Conservation (phyloP, 2,888 invertebrate genomes). For the Litoditis marina region DNA sequence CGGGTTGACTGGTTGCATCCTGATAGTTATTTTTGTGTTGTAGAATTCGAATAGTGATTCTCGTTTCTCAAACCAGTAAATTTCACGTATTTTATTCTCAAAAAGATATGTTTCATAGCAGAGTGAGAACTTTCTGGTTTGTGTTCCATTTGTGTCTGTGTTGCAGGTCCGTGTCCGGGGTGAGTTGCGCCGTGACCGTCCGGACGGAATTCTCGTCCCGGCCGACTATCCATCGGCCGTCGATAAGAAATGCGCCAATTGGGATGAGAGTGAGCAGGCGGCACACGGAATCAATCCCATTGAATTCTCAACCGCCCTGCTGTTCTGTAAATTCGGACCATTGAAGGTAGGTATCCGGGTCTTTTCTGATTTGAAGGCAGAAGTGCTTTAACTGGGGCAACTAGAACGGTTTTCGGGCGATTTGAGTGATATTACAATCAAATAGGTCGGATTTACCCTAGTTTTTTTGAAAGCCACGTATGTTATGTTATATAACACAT, state of each 20-base stretch:
- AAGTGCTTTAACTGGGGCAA: no score
- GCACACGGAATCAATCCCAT: constrained; percentile 42
- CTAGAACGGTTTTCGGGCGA: no score
- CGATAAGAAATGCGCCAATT: constrained; percentile 52
- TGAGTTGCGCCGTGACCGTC: constrained; percentile 33
- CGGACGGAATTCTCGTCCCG: constrained; percentile 31
- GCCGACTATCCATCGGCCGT: constrained; percentile 47
- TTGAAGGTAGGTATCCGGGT: constrained; percentile 41
- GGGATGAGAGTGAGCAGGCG: constrained; percentile 31
- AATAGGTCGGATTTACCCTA: no score
- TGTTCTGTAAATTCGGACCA: constrained; percentile 58
- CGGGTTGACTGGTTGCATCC: no score
- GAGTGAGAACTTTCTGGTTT: not conserved
- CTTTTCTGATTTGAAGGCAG: no score
- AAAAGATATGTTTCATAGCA: not conserved
- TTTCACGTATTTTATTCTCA: not conserved
- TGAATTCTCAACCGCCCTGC: constrained; percentile 46
- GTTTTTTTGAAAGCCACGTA: no score
- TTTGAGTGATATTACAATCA: no score
- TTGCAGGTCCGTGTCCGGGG: constrained; percentile 47
- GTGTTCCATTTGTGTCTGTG: not conserved
- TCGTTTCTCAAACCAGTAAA: not conserved
- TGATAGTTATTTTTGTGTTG: no score
- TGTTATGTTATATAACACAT: no score
- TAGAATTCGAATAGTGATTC: not conserved